These are phyloP conservation scores for Dipodomys ordii DNA, from an alignment of 2,113 vertebrate genomes.

Conservation along the genomic window DNA sequence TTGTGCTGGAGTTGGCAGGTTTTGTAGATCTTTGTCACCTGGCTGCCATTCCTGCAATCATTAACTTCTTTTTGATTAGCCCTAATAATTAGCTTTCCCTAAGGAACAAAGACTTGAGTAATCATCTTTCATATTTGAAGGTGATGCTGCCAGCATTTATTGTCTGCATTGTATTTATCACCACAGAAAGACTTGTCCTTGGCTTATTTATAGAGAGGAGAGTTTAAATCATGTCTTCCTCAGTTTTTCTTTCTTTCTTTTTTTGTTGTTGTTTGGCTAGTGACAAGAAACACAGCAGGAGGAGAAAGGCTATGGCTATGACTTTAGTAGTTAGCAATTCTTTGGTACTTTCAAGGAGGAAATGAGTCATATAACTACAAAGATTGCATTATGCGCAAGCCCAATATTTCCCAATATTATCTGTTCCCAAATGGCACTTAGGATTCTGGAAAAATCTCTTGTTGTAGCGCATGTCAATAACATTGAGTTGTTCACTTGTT, in stretches of 20 bases:
- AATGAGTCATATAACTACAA: conserved; percentile 14
- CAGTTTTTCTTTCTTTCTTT: neutral
- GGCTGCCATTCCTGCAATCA: conserved; percentile 31
- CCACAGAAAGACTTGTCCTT: conserved; percentile 35
- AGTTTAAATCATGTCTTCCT: conserved; percentile 50
- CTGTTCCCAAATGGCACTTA: neutral
- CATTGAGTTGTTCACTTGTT: conserved; percentile 3
- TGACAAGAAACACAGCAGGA: neutral
- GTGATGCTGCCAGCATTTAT: conserved; percentile 45
- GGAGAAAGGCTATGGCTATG: neutral
- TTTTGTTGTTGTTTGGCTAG: neutral
- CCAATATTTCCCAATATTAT: neutral
- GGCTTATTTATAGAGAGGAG: conserved; percentile 43
- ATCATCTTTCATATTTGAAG: conserved; percentile 59
- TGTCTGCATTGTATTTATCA: conserved; percentile 34
- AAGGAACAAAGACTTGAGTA: conserved; percentile 52
- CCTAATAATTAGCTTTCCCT: conserved; percentile 69
- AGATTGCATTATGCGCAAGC: conserved; percentile 17
- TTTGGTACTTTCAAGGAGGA: conserved; percentile 11
- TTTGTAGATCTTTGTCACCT: conserved; percentile 43
- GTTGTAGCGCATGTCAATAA: neutral
- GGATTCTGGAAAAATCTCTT: conserved; percentile 53
- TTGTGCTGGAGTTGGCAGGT: conserved; percentile 58
- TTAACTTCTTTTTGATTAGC: conserved; percentile 70
- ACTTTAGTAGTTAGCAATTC: neutral